Evolutionary conservation across 2,113 vertebrate species (phyloP).

Genomic region (Panthera tigris): DNA sequence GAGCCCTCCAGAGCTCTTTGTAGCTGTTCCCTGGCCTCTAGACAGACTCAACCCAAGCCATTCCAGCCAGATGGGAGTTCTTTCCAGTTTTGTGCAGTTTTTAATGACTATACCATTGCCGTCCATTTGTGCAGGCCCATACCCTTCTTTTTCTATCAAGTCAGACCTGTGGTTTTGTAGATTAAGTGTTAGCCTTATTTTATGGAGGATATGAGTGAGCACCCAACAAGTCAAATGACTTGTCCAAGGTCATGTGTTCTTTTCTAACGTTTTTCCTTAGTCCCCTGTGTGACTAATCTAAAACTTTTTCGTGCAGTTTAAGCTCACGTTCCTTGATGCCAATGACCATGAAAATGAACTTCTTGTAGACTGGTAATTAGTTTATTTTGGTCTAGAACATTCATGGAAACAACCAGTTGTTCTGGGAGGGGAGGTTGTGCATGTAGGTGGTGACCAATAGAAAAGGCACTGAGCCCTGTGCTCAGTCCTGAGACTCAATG

Average conservation of each 20-base stretch:
- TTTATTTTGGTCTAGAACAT: not conserved
- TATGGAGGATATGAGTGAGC: not conserved
- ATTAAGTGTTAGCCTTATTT: not conserved
- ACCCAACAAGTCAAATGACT: not conserved
- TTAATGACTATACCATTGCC: too few species aligned
- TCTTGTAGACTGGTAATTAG: not conserved
- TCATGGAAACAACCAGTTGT: not conserved
- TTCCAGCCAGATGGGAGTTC: not conserved
- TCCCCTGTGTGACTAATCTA: not conserved
- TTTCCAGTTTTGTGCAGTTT: too few species aligned
- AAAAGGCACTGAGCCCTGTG: not conserved
- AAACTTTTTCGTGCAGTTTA: not conserved
- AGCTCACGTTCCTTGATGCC: not conserved
- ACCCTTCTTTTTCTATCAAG: not conserved
- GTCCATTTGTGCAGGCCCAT: not conserved
- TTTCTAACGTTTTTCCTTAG: not conserved
- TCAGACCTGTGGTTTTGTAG: not conserved
- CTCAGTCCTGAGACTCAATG: not conserved
- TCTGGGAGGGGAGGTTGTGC: not conserved
- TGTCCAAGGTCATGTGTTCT: not conserved
- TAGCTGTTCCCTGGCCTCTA: not conserved
- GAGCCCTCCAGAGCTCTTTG: not conserved
- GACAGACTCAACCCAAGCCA: too few species aligned
- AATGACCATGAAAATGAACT: not conserved
- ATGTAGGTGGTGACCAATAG: accelerated